These are phyloP conservation scores for Seriola dumerili DNA, from an alignment of 2,113 vertebrate genomes.

Conservation along the genomic window DNA sequence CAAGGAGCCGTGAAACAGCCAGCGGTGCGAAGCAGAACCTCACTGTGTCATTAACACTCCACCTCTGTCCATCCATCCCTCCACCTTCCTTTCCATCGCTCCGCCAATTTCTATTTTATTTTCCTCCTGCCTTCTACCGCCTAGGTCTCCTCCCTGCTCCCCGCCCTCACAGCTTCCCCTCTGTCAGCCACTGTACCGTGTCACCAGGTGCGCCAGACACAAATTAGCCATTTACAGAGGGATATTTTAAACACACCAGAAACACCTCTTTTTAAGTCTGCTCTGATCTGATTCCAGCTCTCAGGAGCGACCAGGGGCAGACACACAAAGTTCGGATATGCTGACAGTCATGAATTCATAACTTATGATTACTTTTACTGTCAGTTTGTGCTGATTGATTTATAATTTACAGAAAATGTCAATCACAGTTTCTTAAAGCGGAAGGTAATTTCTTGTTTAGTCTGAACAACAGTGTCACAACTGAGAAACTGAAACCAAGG, in stretches of 20 bases:
- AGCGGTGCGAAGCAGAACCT: conserved; percentile 41
- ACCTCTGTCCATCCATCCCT: conserved; percentile 16
- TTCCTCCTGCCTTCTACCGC: background rate
- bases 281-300: background rate
- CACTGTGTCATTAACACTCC: conserved; percentile 59
- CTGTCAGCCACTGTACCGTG: conserved; percentile 4
- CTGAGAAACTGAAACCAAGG: too few species aligned
- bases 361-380: too few species aligned
- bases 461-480: too few species aligned
- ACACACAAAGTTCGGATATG: too few species aligned
- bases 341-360: too few species aligned
- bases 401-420: too few species aligned
- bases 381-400: too few species aligned
- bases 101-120: conserved; percentile 20
- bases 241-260: conserved; percentile 23
- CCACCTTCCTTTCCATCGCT: background rate
- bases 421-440: too few species aligned
- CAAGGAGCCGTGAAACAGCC: conserved; percentile 68
- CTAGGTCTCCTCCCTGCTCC: background rate
- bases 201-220: conserved; percentile 12
- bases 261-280: background rate
- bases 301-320: too few species aligned
- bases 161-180: background rate
- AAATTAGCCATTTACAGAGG: conserved; percentile 42
- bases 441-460: too few species aligned